phyloP scores from a whole-genome alignment of 2,888 invertebrate species.

The Iselma pallidipennis region DNA sequence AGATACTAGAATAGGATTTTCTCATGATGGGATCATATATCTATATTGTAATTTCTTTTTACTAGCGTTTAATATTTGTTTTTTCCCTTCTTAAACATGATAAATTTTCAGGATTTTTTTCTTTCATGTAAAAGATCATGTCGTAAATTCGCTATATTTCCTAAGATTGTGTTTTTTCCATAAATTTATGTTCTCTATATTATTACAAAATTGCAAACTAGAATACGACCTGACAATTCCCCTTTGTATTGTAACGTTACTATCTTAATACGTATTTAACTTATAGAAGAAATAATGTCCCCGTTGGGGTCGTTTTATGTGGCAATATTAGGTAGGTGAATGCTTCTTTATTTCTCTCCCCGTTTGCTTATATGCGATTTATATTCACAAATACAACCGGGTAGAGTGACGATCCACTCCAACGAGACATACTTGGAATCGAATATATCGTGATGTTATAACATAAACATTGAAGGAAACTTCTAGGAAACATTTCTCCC shows the following conservation, averaged over 20 bases:
- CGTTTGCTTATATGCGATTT: neutral
- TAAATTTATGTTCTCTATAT: neutral
- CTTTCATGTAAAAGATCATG: neutral
- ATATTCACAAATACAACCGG: neutral
- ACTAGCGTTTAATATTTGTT: neutral
- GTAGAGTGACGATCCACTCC: neutral
- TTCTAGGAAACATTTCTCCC: neutral
- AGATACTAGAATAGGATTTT: neutral
- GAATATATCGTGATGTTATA: neutral
- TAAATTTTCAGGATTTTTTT: neutral
- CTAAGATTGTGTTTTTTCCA: neutral
- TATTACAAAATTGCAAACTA: neutral
- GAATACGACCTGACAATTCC: neutral
- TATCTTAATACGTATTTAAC: neutral
- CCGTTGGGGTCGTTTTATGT: neutral
- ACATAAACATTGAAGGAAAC: neutral
- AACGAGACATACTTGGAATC: too few species aligned
- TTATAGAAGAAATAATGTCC: too few species aligned
- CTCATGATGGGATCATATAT: neutral
- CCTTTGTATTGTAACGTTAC: neutral
- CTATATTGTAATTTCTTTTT: neutral
- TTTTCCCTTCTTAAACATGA: neutral
- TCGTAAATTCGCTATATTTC: neutral
- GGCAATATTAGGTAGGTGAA: neutral
- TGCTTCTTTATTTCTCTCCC: neutral